phyloP scores from a whole-genome alignment of 2,113 vertebrate species.

The Garra rufa region DNA sequence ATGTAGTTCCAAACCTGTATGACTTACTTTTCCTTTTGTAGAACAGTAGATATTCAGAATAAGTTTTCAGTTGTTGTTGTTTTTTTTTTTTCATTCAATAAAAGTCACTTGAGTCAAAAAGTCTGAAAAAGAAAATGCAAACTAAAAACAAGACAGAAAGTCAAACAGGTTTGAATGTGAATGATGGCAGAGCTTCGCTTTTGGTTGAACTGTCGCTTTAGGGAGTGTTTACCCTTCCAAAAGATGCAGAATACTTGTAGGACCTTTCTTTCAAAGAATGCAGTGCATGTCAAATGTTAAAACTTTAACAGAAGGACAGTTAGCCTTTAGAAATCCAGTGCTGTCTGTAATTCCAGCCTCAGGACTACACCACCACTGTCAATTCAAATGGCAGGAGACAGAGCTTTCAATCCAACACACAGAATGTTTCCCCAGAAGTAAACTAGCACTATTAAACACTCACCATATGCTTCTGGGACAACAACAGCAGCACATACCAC shows the following conservation, averaged over 20 bases:
- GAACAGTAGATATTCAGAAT: background rate
- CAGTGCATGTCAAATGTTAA: constrained; percentile 41
- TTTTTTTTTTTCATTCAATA: too few species aligned
- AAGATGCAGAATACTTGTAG: background rate
- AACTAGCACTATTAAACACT: constrained; percentile 43
- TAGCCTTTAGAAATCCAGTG: constrained; percentile 48
- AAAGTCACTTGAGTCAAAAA: too few species aligned
- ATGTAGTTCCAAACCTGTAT: background rate
- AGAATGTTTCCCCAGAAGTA: constrained; percentile 37
- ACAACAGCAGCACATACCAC: background rate
- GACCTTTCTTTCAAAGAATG: constrained; percentile 5
- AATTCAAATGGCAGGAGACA: constrained; percentile 52
- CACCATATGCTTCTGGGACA: constrained; percentile 37
- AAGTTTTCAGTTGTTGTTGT: background rate
- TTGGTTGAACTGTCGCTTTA: background rate
- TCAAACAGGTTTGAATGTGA: background rate
- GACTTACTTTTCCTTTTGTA: background rate
- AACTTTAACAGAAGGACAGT: constrained; percentile 28
- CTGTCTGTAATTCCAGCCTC: constrained; percentile 16
- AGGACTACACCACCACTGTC: constrained; percentile 12
- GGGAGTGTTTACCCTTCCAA: background rate
- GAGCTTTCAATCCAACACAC: constrained; percentile 28
- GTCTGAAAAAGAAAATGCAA: too few species aligned
- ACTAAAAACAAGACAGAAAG: background rate
- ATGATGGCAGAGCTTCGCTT: background rate